Conservation (phyloP, 1,140 invertebrate species). For the Monochamus saltuarius region DNA sequence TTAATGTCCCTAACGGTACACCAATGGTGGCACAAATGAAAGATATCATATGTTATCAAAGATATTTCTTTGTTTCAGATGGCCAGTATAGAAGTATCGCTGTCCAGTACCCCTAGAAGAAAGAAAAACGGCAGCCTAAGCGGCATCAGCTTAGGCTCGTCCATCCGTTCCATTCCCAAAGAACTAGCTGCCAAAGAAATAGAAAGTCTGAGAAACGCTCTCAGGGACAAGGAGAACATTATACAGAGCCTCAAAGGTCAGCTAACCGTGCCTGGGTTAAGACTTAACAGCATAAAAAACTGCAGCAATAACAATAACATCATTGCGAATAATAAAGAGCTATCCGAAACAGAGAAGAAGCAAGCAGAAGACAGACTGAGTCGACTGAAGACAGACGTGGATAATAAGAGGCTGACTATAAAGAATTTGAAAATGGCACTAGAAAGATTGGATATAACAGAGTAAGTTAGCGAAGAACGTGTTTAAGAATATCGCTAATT, state of each 20-base stretch:
- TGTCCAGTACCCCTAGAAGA: conserved; percentile 65
- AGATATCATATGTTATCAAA: neutral
- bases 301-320: conserved; percentile 29
- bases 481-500: neutral
- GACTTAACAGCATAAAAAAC: conserved; percentile 36
- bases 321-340: conserved; percentile 39
- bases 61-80: conserved; percentile 60
- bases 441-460: conserved; percentile 76
- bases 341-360: conserved; percentile 61
- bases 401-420: conserved; percentile 69
- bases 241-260: conserved; percentile 67
- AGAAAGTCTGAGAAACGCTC: conserved; percentile 68
- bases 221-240: conserved; percentile 78
- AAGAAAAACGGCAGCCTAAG: conserved; percentile 60
- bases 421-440: conserved; percentile 74
- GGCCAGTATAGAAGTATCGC: conserved; percentile 81
- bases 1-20: no score
- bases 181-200: conserved; percentile 57
- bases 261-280: conserved; percentile 48
- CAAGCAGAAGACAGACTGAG: conserved; percentile 68
- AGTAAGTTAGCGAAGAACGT: conserved; percentile 54
- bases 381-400: conserved; percentile 67
- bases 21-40: no score
- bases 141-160: conserved; percentile 38
- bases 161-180: conserved; percentile 55